Conservation (phyloP, 2,888 invertebrate species). For the Mamestra brassicae region DNA sequence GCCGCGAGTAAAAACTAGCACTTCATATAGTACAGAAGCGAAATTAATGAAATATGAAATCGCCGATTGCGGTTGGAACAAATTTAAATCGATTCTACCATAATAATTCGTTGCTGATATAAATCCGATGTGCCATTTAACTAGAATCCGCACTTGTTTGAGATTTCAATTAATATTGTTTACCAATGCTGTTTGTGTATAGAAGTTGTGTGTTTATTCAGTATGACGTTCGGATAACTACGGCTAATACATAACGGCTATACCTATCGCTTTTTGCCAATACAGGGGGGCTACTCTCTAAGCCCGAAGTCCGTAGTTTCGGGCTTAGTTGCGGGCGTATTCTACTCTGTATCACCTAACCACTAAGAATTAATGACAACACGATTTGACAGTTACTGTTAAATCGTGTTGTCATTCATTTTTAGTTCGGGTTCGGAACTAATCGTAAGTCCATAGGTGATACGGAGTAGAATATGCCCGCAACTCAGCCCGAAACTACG, state of each 20-base stretch:
- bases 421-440: no score
- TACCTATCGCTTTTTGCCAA: not conserved
- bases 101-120: constrained; percentile 50
- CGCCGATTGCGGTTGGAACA: constrained; percentile 47
- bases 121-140: constrained; percentile 53
- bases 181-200: constrained; percentile 45
- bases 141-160: constrained; percentile 56
- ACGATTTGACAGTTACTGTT: no score
- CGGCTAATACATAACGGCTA: not conserved
- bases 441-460: no score
- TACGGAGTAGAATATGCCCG: no score
- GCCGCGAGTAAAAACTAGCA: not conserved
- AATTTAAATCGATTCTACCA: constrained; percentile 62
- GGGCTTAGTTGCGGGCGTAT: no score
- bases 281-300: not conserved
- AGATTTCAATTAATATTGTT: constrained; percentile 67
- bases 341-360: no score
- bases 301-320: no score
- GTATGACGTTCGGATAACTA: not conserved
- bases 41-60: constrained; percentile 63
- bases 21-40: constrained; percentile 6
- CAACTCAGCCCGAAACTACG: no score
- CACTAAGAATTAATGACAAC: no score
- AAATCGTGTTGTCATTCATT: no score
- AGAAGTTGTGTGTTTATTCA: constrained; percentile 39